A percentile compares a stretch with the other conserved stretches of the same genome.
Evolutionary conservation across 2,113 vertebrate genomes (phyloP).

Genomic region (Ailuropoda melanoleuca): DNA sequence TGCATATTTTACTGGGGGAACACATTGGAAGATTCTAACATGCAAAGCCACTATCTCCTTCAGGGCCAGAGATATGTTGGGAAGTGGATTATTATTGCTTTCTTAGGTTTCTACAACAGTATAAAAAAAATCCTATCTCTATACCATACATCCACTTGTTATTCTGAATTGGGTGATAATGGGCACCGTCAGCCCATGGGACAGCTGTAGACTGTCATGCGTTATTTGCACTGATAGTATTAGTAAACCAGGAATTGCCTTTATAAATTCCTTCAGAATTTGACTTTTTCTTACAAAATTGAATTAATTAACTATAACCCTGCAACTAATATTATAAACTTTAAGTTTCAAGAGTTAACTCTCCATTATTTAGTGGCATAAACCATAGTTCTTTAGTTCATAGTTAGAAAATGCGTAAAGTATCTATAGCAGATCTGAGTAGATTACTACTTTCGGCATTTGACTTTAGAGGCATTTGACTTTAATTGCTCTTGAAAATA

Average conservation of each 20-base stretch:
- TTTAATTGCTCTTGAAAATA: background rate
- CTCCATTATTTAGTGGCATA: background rate
- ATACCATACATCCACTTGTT: background rate
- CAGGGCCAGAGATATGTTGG: background rate
- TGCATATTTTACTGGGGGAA: background rate
- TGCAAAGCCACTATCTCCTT: background rate
- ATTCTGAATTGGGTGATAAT: background rate
- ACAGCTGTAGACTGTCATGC: accelerated
- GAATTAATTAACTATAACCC: background rate
- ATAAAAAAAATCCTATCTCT: background rate
- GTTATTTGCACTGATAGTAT: background rate
- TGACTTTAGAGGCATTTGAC: background rate
- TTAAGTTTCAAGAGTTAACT: background rate
- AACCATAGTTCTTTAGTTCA: background rate
- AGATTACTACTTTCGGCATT: background rate
- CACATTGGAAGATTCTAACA: background rate
- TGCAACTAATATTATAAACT: background rate
- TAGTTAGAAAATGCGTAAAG: background rate
- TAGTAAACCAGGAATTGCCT: background rate
- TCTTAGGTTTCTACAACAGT: background rate
- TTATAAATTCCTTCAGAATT: background rate
- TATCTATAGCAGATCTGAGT: background rate
- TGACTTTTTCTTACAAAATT: background rate
- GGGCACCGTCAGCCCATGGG: background rate
- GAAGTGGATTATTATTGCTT: background rate